Evolutionary conservation across 1,140 invertebrate genomes (phyloP), one percentile per base, ranked within the genome.

Genomic region (Leptoteleia sp.): DNA sequence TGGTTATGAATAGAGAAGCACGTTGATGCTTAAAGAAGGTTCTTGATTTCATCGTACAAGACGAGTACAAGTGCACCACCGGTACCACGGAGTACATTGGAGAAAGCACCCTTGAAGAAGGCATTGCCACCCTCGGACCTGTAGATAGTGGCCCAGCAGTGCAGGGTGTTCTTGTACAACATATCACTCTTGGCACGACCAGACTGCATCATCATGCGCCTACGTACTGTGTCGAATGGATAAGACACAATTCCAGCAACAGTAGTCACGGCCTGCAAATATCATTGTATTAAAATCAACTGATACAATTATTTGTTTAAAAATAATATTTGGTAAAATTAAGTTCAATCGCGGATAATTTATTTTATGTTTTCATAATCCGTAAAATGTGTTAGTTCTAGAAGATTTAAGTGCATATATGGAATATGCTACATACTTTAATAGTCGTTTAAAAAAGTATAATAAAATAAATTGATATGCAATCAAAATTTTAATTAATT

Each of bases 171-270:
- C 85, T 92, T 94, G 92, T 95, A 95, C 79, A 93, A 85, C 55
- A 93, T 91, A 8, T 95, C 93, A 22, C 82, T 81, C 82, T 93
- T 92, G 29, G 92, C 90, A 73, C 92, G 91, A 13, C 94, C 94
- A 84, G 93, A 94, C 90, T 95, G 94, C 94, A 95, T 95, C 94
- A 97, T 97, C 95, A 97, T 96, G 86, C 96, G 93, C 87, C 96
- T 92, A 90, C 96, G 92, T 40, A 97, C 95, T 40, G 96, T 97
- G 87, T 97, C 96, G 87, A 96, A 95, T 80, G 96, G 96, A 92
- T 97, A 97, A 9, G 95, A 96, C 48, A 96, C 91, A 71, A 96
- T 92, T 86, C 95, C 95, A 65, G 94, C 91, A 15, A 92, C 91
- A 35, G 94, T 94, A 9, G 94, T 95, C 15, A 95, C 94, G 78